Evolutionary conservation across 2,113 vertebrate genomes (phyloP).

Genomic region (Sula dactylatra): DNA sequence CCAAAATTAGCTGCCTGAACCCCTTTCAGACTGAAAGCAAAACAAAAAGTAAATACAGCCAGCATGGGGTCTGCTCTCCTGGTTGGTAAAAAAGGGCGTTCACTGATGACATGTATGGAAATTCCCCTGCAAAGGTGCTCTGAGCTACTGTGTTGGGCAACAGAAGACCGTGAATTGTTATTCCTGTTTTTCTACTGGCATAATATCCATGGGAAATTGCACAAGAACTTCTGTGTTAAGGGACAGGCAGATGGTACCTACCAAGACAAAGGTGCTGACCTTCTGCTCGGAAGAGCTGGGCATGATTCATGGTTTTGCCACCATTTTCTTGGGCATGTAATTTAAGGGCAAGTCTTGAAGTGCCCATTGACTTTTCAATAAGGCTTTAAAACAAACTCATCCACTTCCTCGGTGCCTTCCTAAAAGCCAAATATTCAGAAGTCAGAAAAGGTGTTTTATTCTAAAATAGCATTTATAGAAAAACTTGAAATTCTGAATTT

Average conservation of each 20-base stretch:
- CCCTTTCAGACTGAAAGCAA: neutral
- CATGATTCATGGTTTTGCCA: rapidly evolving
- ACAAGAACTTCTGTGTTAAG: neutral
- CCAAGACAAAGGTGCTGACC: neutral
- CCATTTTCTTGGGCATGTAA: neutral
- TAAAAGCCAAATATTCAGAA: neutral
- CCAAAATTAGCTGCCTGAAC: neutral
- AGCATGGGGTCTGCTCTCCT: neutral
- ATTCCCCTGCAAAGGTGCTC: neutral
- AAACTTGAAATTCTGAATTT: neutral
- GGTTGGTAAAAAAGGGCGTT: neutral
- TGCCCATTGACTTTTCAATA: neutral
- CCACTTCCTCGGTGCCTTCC: neutral
- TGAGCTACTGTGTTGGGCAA: neutral
- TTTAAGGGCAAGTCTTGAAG: neutral
- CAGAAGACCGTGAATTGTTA: neutral
- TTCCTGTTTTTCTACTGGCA: neutral
- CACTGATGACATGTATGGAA: neutral
- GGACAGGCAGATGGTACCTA: neutral
- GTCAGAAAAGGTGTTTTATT: neutral
- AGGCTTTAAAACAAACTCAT: neutral
- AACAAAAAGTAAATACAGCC: neutral
- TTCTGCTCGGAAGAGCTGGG: neutral
- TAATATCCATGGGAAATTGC: neutral
- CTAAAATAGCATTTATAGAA: neutral